Evolutionary conservation across 2,113 vertebrate species (phyloP).

Genomic region (Dicaeum eximium): DNA sequence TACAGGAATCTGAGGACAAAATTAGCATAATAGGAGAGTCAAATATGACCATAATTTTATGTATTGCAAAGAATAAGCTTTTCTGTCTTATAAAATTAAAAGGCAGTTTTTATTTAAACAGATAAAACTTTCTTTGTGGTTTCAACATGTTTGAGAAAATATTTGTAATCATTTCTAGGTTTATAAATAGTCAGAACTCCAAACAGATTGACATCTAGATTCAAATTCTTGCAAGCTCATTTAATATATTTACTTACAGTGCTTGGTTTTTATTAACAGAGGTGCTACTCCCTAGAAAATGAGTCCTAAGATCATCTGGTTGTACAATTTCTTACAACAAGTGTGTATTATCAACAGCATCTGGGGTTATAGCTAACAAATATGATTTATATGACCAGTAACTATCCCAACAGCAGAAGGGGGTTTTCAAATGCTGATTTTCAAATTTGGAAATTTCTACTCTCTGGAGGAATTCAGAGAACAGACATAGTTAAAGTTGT

Average conservation of each 20-base stretch:
- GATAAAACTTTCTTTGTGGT: neutral
- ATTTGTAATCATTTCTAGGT: neutral
- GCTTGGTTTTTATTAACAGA: neutral
- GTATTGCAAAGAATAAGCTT: neutral
- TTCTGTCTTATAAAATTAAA: neutral
- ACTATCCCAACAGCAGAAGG: neutral
- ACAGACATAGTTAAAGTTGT: neutral
- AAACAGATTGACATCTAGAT: neutral
- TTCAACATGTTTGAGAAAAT: neutral
- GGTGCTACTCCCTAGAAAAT: neutral
- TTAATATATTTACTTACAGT: neutral
- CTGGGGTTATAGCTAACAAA: neutral
- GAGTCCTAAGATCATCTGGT: neutral
- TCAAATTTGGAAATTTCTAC: neutral
- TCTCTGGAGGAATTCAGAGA: neutral
- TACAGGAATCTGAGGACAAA: neutral
- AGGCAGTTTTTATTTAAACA: neutral
- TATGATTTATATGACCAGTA: neutral
- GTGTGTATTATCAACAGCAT: neutral
- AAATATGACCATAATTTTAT: neutral
- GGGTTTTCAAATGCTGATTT: neutral
- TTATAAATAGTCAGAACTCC: neutral
- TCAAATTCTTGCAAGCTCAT: neutral
- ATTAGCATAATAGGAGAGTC: neutral
- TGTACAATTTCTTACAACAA: neutral